Percentiles rank a stretch among this genome's conserved stretches.
phyloP scores from a whole-genome alignment of 2,888 invertebrate genomes.

The Leptinotarsa juncta region DNA sequence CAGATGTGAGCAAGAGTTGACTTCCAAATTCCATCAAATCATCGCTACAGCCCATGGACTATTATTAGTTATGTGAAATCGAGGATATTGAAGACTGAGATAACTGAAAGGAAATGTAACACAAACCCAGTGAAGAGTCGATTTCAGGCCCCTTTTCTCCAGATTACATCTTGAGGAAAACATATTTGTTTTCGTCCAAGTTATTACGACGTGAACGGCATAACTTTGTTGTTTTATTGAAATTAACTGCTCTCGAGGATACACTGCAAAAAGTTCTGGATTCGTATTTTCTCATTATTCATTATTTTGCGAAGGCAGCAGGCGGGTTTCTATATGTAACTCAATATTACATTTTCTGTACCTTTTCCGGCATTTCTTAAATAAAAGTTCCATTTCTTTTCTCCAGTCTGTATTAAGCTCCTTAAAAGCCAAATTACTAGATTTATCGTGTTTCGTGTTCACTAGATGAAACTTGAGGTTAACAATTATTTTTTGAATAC shows the following conservation, averaged over 20 bases:
- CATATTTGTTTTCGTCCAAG: slow-evolving; percentile 32
- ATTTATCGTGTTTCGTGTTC: too few relatives aligned
- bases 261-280: neutral
- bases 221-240: slow-evolving; percentile 25
- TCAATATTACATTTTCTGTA: neutral
- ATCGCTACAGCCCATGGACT: neutral
- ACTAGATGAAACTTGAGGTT: too few relatives aligned
- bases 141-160: slow-evolving; percentile 32
- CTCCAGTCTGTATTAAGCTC: too few relatives aligned
- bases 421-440: too few relatives aligned
- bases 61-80: slow-evolving; percentile 20
- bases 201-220: slow-evolving; percentile 15
- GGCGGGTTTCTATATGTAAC: slow-evolving; percentile 4
- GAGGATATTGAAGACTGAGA: slow-evolving; percentile 23
- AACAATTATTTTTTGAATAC: too few relatives aligned
- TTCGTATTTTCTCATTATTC: slow-evolving; percentile 10
- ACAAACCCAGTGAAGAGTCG: slow-evolving; percentile 33
- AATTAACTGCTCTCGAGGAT: slow-evolving; percentile 15
- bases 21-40: neutral
- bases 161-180: slow-evolving; percentile 32
- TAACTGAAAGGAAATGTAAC: slow-evolving; percentile 32
- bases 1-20: too few relatives aligned
- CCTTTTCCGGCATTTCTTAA: neutral
- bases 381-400: too few relatives aligned
- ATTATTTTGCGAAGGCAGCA: slow-evolving; percentile 8